Percentiles rank a stretch among this genome's conserved stretches.
phyloP scores from a whole-genome alignment of 2,888 invertebrate genomes.

The Clitarchus hookeri region DNA sequence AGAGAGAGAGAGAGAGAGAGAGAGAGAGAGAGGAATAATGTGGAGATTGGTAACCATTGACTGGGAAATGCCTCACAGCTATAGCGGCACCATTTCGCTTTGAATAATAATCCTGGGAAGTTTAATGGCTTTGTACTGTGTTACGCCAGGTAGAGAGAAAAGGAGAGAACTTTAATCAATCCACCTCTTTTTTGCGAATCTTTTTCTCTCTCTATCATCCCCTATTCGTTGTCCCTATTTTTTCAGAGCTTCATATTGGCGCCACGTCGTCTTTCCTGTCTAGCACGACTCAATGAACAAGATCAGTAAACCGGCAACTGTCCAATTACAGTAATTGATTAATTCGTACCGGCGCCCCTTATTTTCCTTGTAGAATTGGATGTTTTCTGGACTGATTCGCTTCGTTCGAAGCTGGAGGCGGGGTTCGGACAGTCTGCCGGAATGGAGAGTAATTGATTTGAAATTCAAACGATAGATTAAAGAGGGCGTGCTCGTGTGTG shows the following conservation, averaged over 20 bases:
- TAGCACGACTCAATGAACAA: not conserved
- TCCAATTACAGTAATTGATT: constrained; percentile 4
- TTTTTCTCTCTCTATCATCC: not conserved
- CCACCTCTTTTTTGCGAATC: not conserved
- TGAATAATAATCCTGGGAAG: not conserved
- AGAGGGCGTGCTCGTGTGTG: not conserved
- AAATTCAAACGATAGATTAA: not conserved
- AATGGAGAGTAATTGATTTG: not conserved
- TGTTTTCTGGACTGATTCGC: not conserved
- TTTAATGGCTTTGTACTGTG: not conserved
- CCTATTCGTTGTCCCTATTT: not conserved
- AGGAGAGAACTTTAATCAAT: not conserved
- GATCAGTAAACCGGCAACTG: not conserved
- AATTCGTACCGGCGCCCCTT: not conserved
- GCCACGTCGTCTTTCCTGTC: not conserved
- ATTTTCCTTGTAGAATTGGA: not conserved
- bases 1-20: too few relatives aligned
- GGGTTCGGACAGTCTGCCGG: not conserved
- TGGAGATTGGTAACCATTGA: not conserved
- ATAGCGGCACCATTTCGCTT: not conserved
- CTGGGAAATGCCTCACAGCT: not conserved
- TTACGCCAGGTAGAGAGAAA: not conserved
- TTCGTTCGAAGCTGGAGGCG: not conserved
- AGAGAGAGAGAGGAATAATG: too few relatives aligned
- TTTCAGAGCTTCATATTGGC: not conserved